Percentiles rank a stretch among this genome's conserved stretches.
These are phyloP conservation scores for Phocides pigmalion DNA, from an alignment of 1,140 invertebrate genomes.

Conservation along the genomic window DNA sequence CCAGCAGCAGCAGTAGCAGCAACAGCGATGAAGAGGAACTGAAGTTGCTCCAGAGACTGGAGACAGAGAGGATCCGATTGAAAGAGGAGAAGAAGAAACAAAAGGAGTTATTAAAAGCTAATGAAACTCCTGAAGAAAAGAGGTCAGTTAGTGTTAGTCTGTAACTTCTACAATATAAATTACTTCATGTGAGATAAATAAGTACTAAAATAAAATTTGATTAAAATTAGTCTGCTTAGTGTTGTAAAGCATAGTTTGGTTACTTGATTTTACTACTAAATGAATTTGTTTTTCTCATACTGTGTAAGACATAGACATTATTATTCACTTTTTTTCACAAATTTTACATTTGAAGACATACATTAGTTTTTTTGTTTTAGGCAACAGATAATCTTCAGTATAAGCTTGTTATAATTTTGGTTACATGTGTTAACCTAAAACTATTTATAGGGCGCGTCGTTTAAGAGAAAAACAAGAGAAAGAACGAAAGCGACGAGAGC, in stretches of 20 bases:
- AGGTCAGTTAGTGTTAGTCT: conserved; percentile 50
- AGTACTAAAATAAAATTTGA: too few species aligned
- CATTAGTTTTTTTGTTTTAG: too few species aligned
- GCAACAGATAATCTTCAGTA: too few species aligned
- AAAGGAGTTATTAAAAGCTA: conserved; percentile 94
- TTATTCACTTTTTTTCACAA: too few species aligned
- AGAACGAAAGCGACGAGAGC: conserved; percentile 92
- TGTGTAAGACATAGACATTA: too few species aligned
- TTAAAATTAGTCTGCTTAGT: too few species aligned
- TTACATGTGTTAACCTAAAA: neutral
- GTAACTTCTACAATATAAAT: neutral
- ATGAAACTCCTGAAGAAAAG: conserved; percentile 98
- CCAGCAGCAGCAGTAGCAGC: conserved; percentile 50
- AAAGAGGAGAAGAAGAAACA: conserved; percentile 87
- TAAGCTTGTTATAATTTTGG: too few species aligned
- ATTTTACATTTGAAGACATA: too few species aligned
- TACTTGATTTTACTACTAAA: too few species aligned
- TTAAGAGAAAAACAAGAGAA: conserved; percentile 96
- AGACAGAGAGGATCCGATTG: conserved; percentile 88
- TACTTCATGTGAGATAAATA: too few species aligned
- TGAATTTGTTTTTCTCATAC: too few species aligned
- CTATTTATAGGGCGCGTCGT: conserved; percentile 87
- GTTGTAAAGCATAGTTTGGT: too few species aligned
- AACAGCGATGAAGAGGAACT: conserved; percentile 85
- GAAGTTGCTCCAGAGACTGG: conserved; percentile 88